Evolutionary conservation across 2,113 vertebrate species (phyloP).

Genomic region (Cathartes aura): DNA sequence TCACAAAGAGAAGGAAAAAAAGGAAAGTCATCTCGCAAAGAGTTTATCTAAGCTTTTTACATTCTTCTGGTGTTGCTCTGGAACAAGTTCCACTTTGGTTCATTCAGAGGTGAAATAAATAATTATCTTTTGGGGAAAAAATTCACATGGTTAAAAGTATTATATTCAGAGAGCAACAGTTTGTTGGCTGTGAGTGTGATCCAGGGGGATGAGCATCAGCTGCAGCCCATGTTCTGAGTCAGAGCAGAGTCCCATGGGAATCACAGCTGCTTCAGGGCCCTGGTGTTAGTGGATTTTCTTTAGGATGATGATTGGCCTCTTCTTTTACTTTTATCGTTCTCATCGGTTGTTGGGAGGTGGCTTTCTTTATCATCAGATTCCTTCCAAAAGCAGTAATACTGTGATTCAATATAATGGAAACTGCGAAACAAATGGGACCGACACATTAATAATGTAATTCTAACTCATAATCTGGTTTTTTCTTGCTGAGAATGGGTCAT

Average conservation of each 20-base stretch:
- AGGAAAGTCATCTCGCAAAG: not conserved
- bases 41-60: constrained; percentile 12
- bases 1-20: not conserved
- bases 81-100: constrained; percentile 12
- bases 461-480: not conserved
- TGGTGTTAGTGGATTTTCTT: constrained; percentile 9
- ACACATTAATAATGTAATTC: constrained; percentile 17
- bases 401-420: constrained; percentile 56
- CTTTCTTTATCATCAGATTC: constrained; percentile 63
- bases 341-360: constrained; percentile 34
- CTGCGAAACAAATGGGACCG: constrained; percentile 36
- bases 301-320: not conserved
- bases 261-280: constrained; percentile 18
- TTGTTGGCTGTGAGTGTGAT: constrained; percentile 32
- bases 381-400: constrained; percentile 58
- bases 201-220: constrained; percentile 33
- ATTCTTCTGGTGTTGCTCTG: not conserved
- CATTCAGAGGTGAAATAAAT: constrained; percentile 52
- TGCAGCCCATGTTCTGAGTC: constrained; percentile 45
- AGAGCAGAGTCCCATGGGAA: constrained; percentile 13
- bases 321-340: constrained; percentile 25
- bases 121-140: constrained; percentile 12
- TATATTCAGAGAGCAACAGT: constrained; percentile 10
- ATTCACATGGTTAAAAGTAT: constrained; percentile 11
- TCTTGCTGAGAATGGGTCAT: not conserved